Conservation (phyloP, 1,140 invertebrate species). For the Rhopalosiphum maidis region DNA sequence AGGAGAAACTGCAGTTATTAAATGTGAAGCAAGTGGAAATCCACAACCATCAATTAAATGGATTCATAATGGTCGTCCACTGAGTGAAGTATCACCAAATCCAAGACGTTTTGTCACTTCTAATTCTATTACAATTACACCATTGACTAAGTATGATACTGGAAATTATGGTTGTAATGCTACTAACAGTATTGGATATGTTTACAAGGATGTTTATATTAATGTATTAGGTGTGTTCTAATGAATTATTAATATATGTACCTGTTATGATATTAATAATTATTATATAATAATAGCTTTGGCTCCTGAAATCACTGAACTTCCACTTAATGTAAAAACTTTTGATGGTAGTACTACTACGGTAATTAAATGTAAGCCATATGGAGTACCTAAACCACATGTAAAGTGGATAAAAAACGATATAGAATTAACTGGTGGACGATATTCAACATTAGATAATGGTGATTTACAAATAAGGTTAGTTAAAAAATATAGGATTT, state of each 20-base stretch:
- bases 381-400: constrained; percentile 91
- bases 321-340: constrained; percentile 78
- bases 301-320: constrained; percentile 86
- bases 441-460: constrained; percentile 73
- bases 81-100: constrained; percentile 79
- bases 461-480: constrained; percentile 84
- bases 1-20: constrained; percentile 86
- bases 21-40: constrained; percentile 85
- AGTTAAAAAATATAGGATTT: constrained; percentile 37
- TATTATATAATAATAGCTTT: constrained; percentile 69
- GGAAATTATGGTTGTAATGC: constrained; percentile 99
- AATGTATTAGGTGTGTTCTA: constrained; percentile 83
- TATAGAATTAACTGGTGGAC: constrained; percentile 84
- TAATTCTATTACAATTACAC: constrained; percentile 82
- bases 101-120: constrained; percentile 70
- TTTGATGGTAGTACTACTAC: constrained; percentile 84
- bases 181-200: constrained; percentile 95
- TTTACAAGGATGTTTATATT: constrained; percentile 96
- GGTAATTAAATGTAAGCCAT: constrained; percentile 83
- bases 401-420: constrained; percentile 92
- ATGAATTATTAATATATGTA: background rate
- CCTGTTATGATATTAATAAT: background rate
- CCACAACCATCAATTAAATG: constrained; percentile 92
- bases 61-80: constrained; percentile 95
- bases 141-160: constrained; percentile 89